Percentiles rank a stretch among this genome's conserved stretches.
phyloP scores from a whole-genome alignment of 2,113 vertebrate genomes.

The Acanthochromis polyacanthus region DNA sequence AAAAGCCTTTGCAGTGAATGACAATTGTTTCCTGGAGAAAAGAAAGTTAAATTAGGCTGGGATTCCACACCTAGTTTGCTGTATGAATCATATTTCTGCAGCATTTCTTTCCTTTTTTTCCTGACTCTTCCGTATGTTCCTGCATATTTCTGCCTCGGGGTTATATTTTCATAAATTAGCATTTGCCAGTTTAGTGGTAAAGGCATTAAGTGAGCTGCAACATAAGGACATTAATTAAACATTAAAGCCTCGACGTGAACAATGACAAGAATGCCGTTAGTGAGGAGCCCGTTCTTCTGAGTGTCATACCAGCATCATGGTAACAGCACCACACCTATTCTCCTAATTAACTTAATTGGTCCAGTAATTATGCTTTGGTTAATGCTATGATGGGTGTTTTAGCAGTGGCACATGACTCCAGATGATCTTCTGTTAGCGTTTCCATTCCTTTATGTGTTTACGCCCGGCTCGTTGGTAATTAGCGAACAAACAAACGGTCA shows the following conservation, averaged over 20 bases:
- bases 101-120: neutral
- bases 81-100: conserved; percentile 14
- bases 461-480: neutral
- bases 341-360: conserved; percentile 60
- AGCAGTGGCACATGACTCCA: conserved; percentile 26
- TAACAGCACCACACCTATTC: conserved; percentile 15
- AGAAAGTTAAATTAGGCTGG: conserved; percentile 47
- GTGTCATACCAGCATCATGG: neutral
- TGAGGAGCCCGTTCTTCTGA: neutral
- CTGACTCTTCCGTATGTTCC: neutral
- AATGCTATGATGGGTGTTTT: conserved; percentile 40
- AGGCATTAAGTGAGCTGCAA: conserved; percentile 31
- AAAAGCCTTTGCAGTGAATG: conserved; percentile 65
- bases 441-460: neutral
- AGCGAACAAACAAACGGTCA: neutral
- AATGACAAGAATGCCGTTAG: conserved; percentile 36
- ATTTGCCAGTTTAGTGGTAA: conserved; percentile 46
- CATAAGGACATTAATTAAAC: conserved; percentile 47
- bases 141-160: conserved; percentile 25
- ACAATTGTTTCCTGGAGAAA: conserved; percentile 51
- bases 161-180: conserved; percentile 49
- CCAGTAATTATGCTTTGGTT: conserved; percentile 55
- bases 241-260: conserved; percentile 47
- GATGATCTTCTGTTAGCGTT: conserved; percentile 16
- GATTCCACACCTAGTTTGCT: conserved; percentile 41